Conservation (phyloP, 2,797 vertebrate genomes). For the Novumbra hubbsi region DNA sequence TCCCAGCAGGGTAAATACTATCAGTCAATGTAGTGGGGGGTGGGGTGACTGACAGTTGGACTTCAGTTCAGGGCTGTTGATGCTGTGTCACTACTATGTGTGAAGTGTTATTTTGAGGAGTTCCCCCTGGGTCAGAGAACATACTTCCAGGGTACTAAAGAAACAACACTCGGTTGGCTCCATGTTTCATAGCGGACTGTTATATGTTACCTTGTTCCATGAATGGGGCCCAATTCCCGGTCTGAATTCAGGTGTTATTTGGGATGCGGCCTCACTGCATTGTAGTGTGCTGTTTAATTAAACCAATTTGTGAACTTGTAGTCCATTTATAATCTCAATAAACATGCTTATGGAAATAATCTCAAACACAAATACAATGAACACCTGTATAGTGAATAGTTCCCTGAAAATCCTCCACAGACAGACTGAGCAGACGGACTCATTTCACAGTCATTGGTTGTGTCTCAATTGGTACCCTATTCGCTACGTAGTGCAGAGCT, state of each 20-base stretch:
- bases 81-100: conserved; percentile 49
- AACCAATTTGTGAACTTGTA: neutral
- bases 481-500: neutral
- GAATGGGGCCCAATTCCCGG: neutral
- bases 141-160: neutral
- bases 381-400: neutral
- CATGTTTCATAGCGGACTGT: too few species aligned
- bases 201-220: neutral
- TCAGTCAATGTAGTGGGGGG: conserved; percentile 24
- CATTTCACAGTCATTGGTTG: conserved; percentile 36
- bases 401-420: neutral
- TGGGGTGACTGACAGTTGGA: conserved; percentile 25
- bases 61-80: conserved; percentile 35
- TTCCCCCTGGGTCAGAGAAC: conserved; percentile 28
- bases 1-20: conserved; percentile 4
- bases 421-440: conserved; percentile 48
- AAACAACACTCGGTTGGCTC: neutral
- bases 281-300: neutral
- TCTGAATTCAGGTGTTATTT: neutral
- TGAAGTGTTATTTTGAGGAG: conserved; percentile 50
- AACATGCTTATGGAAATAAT: too few species aligned
- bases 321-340: too few species aligned
- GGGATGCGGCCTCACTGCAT: neutral
- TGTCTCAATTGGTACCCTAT: neutral
- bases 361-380: too few species aligned